These are phyloP conservation scores for Napeogenes inachia DNA, from an alignment of 2,888 invertebrate genomes.

Conservation along the genomic window DNA sequence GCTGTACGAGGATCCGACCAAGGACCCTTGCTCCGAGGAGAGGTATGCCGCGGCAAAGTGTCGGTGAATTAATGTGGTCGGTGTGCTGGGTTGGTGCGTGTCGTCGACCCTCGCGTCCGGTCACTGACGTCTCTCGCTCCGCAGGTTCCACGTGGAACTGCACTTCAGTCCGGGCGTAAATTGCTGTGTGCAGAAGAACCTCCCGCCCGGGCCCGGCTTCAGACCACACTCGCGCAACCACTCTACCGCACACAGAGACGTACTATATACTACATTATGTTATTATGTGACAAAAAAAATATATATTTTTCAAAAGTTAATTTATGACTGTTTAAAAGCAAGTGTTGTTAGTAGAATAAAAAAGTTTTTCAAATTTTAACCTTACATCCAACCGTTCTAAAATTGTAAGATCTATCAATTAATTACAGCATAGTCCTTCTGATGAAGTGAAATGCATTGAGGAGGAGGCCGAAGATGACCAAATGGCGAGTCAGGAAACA, in stretches of 20 bases:
- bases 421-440: conserved; percentile 74
- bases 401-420: neutral
- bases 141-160: conserved; percentile 96
- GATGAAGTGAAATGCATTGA: conserved; percentile 85
- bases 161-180: conserved; percentile 99
- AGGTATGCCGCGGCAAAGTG: conserved; percentile 46
- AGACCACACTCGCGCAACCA: conserved; percentile 94
- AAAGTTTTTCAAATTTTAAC: too few species aligned
- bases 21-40: conserved; percentile 93
- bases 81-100: neutral
- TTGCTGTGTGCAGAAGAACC: conserved; percentile 96
- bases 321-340: too few species aligned
- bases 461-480: conserved; percentile 82
- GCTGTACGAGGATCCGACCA: conserved; percentile 98
- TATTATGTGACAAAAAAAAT: too few species aligned
- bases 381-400: too few species aligned
- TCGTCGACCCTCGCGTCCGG: too few species aligned
- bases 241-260: conserved; percentile 76
- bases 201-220: conserved; percentile 95
- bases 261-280: neutral
- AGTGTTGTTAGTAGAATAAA: too few species aligned
- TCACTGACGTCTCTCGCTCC: too few species aligned
- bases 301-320: too few species aligned
- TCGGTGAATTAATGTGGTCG: too few species aligned
- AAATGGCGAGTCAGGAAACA: conserved; percentile 73